Base-by-base conservation (phyloP, 2,797 vertebrate species). In the Jordanella pulchra region DNA sequence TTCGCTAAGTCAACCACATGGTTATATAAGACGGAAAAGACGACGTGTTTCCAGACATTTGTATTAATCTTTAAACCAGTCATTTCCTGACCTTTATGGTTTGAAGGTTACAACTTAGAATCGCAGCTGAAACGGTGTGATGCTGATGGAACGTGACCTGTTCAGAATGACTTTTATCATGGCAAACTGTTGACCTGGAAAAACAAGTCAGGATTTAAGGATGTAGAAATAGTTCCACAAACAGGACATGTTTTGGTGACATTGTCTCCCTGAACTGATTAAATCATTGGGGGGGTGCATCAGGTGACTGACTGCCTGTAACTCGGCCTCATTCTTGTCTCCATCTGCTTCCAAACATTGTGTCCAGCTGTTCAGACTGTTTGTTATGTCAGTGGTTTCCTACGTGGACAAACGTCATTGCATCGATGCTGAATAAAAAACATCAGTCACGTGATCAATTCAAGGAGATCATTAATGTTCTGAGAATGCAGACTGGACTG, bases 361-460 rank as follows among this genome's bases (percentile, higher is more conserved):
- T 13, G 50, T 72, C 56, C 58, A 27, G 67, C 68, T 65, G 71
- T 65, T 47, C 4, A 18, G 23, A 45, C 71, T 54, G 48, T 53
- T 54, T 27, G 54, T 28, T 67, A 21, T 21, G 11, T 17, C 6
- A 30, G 73, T 28, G 45, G 15, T 42, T 6, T 56, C 14, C 65
- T 63, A 18, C 60, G 25, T 68, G 69, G 55, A 70, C 23, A 63
- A 42, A 63, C n/a, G 23, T 63, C 23, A 63, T 2, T 1, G 3
- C 35, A 25, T 42, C 60, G 21, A 12, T 47, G 55, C 48, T 70
- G 30, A 54, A 28, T 1, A 42, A 35, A 2, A 23, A 30, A 60
- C 58, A 35, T 23, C 60, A 61, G 21, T 61, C 60, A 25, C 50
- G 18, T 44, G 74, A 71, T 72, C 60, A 60, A 63, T 72, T 64